Percentiles rank a stretch among this genome's conserved stretches.
Evolutionary conservation across 1,140 invertebrate genomes (phyloP).

Genomic region (Drosophila nigrodunni): DNA sequence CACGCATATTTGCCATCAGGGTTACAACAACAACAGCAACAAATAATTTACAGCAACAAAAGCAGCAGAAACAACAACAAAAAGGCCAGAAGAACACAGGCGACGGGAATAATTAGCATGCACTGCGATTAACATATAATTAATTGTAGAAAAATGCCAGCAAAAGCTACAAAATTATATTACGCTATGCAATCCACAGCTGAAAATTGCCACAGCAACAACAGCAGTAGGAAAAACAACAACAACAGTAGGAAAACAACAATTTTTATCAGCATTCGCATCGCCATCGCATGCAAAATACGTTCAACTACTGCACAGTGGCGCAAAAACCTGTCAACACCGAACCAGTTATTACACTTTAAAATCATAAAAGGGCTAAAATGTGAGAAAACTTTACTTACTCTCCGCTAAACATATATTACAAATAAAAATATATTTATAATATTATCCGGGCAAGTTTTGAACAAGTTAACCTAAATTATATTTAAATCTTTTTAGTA

Average conservation of each 20-base stretch:
- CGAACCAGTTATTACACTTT: too few relatives aligned
- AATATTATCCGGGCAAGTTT: too few relatives aligned
- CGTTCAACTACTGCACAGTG: constrained; percentile 51
- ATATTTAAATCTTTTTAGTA: too few relatives aligned
- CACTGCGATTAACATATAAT: constrained; percentile 83
- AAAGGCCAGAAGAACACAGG: background rate
- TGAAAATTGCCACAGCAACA: constrained; percentile 63
- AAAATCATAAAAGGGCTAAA: too few relatives aligned
- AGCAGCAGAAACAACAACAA: background rate
- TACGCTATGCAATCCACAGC: constrained; percentile 47
- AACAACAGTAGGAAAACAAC: too few relatives aligned
- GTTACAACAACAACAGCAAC: constrained; percentile 50
- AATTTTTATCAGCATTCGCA: constrained; percentile 53
- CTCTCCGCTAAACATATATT: too few relatives aligned
- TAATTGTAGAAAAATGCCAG: constrained; percentile 69
- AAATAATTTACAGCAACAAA: constrained; percentile 5
- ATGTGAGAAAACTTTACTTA: too few relatives aligned
- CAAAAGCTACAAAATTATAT: constrained; percentile 66
- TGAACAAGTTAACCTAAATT: too few relatives aligned
- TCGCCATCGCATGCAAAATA: constrained; percentile 80
- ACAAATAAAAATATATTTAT: too few relatives aligned
- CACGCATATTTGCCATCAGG: constrained; percentile 79
- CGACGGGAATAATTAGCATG: constrained; percentile 75
- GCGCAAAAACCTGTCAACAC: constrained; percentile 27
- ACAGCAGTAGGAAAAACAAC: constrained; percentile 40